Evolutionary conservation across 2,797 vertebrate species (phyloP).

Genomic region (Hoplostethus mediterraneus): DNA sequence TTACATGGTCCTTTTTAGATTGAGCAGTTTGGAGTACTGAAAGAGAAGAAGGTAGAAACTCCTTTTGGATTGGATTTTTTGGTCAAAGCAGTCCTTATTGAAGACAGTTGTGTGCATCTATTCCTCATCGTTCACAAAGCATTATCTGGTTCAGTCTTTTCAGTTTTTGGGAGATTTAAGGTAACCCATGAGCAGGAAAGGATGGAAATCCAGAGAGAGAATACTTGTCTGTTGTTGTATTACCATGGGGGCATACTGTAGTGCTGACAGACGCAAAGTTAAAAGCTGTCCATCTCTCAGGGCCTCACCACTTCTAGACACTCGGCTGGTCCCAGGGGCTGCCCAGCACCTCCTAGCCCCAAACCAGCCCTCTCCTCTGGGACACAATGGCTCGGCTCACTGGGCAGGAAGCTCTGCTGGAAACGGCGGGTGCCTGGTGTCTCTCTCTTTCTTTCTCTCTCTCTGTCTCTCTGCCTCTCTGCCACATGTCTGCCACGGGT

Average conservation of each 20-base stretch:
- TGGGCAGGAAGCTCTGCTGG: background rate
- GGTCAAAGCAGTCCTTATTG: no score
- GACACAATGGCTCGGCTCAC: background rate
- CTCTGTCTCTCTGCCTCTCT: background rate
- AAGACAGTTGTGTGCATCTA: no score
- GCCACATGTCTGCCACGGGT: background rate
- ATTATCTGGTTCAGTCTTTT: no score
- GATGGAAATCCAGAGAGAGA: background rate
- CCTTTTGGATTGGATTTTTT: no score
- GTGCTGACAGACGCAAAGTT: slow-evolving; percentile 24
- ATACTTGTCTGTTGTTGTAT: background rate
- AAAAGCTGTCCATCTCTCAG: slow-evolving; percentile 14
- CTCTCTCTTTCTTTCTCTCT: background rate
- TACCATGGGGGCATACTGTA: background rate
- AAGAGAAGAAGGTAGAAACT: no score
- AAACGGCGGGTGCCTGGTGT: background rate
- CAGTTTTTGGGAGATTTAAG: background rate
- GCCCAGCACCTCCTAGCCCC: background rate
- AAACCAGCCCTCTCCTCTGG: slow-evolving; percentile 15
- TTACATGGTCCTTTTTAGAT: no score
- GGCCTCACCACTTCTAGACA: slow-evolving; percentile 16
- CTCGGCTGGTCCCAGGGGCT: slow-evolving; percentile 1
- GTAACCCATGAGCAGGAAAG: background rate
- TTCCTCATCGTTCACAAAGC: no score
- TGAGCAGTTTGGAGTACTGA: no score